Percentiles rank a stretch among this genome's conserved stretches.
phyloP scores from a whole-genome alignment of 2,888 invertebrate genomes.

The Trichacis sp. region DNA sequence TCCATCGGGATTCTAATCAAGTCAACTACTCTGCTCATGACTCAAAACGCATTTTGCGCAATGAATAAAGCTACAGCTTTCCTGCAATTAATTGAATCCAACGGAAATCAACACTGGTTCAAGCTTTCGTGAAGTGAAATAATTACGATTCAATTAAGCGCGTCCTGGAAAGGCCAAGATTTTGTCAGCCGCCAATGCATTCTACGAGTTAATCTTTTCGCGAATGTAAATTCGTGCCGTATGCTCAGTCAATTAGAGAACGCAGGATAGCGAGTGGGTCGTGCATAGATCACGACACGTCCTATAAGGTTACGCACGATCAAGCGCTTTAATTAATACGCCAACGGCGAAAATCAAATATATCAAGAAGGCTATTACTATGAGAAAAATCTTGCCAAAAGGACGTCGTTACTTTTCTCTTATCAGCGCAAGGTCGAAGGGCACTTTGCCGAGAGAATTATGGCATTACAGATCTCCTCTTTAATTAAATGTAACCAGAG shows the following conservation, averaged over 20 bases:
- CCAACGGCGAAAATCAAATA: not conserved
- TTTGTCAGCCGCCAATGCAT: slow-evolving; percentile 25
- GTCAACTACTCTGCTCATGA: too few species aligned
- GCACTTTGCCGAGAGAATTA: slow-evolving; percentile 9
- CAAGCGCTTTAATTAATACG: not conserved
- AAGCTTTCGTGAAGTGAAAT: slow-evolving; percentile 18
- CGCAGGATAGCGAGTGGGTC: slow-evolving; percentile 30
- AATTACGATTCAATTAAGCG: slow-evolving; percentile 33
- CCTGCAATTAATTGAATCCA: too few species aligned
- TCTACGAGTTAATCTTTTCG: slow-evolving; percentile 27
- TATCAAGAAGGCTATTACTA: too few species aligned
- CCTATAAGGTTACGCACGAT: slow-evolving; percentile 27
- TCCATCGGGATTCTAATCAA: too few species aligned
- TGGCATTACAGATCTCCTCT: too few species aligned
- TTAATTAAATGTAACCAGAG: too few species aligned
- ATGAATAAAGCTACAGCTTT: too few species aligned
- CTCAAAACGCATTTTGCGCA: too few species aligned
- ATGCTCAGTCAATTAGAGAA: slow-evolving; percentile 33
- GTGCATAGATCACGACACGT: slow-evolving; percentile 31
- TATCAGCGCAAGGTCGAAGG: slow-evolving; percentile 16
- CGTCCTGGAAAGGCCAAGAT: slow-evolving; percentile 20
- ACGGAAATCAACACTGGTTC: not conserved
- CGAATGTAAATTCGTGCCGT: slow-evolving; percentile 17
- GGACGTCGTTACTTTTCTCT: slow-evolving; percentile 1
- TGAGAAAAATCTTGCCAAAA: not conserved